phyloP scores from a whole-genome alignment of 2,113 vertebrate species.

The Rhizomys pruinosus region DNA sequence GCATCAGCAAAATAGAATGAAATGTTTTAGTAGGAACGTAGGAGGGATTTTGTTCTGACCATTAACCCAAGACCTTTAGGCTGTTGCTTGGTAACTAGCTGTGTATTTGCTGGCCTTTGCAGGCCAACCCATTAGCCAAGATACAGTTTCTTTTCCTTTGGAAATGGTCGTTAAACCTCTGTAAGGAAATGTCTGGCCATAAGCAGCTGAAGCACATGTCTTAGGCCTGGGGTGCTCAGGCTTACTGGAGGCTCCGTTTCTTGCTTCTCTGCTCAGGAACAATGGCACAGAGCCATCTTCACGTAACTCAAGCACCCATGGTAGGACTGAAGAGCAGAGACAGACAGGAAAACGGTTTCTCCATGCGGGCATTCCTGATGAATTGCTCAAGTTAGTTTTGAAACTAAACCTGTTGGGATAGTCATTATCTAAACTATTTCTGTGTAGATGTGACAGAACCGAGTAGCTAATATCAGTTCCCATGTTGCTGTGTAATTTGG shows the following conservation, averaged over 20 bases:
- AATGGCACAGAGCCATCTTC: background rate
- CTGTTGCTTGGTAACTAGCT: conserved; percentile 58
- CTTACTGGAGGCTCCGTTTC: conserved; percentile 27
- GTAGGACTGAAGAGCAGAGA: background rate
- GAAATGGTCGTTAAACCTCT: background rate
- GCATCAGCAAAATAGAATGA: conserved; percentile 51
- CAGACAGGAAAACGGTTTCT: too few relatives aligned
- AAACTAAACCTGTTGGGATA: conserved; percentile 1
- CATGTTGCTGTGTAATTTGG: conserved; percentile 21
- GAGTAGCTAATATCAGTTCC: background rate
- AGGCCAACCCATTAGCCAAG: conserved; percentile 21
- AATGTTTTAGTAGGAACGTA: conserved; percentile 61
- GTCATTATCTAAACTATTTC: background rate
- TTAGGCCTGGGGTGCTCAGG: conserved; percentile 13
- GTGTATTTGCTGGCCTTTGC: conserved; percentile 71
- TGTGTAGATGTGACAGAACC: background rate
- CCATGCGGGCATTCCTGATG: background rate
- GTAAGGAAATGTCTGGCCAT: background rate
- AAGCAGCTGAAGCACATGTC: conserved; percentile 26
- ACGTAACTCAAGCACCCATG: background rate
- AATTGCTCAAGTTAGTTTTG: conserved; percentile 29
- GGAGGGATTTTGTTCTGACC: background rate
- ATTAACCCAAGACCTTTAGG: conserved; percentile 44
- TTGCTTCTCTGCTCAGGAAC: background rate
- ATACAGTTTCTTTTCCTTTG: background rate